Base-by-base conservation (phyloP, 2,797 vertebrate genomes). In the Trematomus bernacchii region DNA sequence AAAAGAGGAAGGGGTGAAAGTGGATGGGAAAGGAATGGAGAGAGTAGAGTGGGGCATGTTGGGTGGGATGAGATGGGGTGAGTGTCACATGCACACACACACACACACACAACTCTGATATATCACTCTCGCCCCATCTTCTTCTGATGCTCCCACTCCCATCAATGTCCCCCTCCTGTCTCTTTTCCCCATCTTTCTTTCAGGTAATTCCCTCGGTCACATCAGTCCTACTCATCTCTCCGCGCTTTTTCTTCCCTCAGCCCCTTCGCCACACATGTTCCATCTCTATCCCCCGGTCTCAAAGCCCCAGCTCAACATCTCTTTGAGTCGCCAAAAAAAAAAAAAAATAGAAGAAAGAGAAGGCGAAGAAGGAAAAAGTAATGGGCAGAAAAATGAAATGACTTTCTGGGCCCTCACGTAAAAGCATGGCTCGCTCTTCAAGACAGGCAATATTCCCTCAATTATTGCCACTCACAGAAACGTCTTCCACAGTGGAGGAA, bases 341-440 rank as follows among this genome's bases (percentile, higher is more conserved):
- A 46, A 47, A 10, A 55, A 51, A 19, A 53, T 27, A 72, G 48
- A n/a, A 65, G 23, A 48, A 66, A 23, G 66, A 66, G 59, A 80
- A 81, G 66, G 74, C 43, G 71, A 55, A 43, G 59, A 71, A 67
- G 57, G 62, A 73, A 90, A 92, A 91, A 87, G 92, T 92, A 94
- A 93, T 95, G 85, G 91, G 91, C 87, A 93, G 91, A 93, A 92
- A 95, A 92, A 94, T 93, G 90, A 94, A 94, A 93, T 93, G 91
- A 93, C 92, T 94, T 94, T 93, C 77, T 82, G 86, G 91, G 91
- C 90, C 88, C 85, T 93, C 87, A 89, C 89, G 89, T 92, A 89
- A 91, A 92, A 92, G 85, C 64, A 60, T 86, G 79, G 82, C 87
- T 89, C 82, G 68, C 87, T 91, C 87, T 90, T 90, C 42, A 65